Evolutionary conservation across 2,888 invertebrate genomes (phyloP), one percentile per base, ranked within the genome.

Genomic region (Acrocera orbiculus): DNA sequence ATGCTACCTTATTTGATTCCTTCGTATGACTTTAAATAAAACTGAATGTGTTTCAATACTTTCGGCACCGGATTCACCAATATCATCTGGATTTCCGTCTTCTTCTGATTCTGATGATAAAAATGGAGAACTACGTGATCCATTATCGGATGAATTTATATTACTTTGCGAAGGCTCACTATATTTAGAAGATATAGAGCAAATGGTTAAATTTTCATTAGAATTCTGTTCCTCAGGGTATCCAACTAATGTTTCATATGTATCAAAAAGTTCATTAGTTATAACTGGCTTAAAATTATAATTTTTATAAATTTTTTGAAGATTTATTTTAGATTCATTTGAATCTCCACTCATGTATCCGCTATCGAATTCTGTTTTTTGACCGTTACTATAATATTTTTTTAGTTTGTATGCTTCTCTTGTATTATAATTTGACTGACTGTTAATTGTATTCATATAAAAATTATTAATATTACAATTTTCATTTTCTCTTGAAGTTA

Each of bases 261-360:
- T n/a, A n/a, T n/a, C n/a, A n/a, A n/a, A n/a, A n/a, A n/a, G n/a
- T n/a, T n/a, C n/a, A n/a, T n/a, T n/a, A n/a, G n/a, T n/a, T n/a
- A n/a, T n/a, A n/a, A n/a, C n/a, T n/a, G n/a, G n/a, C n/a, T n/a
- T n/a, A n/a, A n/a, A n/a, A n/a, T n/a, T n/a, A n/a, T n/a, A n/a
- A n/a, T n/a, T n/a, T n/a, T n/a, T n/a, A n/a, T 30, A 22, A 16
- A 30, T n/a, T 29, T 27, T 31, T 25, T 15, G 29, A 15, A 10
- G 3, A 9, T 14, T 14, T 17, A 4, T n/a, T 22, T 16, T 14
- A 9, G 70, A 69, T 46, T 70, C 69, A 23, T 67, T 67, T 3
- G 82, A 83, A 48, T 85, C 85, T 20, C 81, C 81, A 52, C 85
- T 86, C 37, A 86, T 66, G 49, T 86, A 86, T 1, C 85, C 86